These are phyloP conservation scores for Drosophila ezoana DNA, from an alignment of 2,888 invertebrate species.

Conservation along the genomic window DNA sequence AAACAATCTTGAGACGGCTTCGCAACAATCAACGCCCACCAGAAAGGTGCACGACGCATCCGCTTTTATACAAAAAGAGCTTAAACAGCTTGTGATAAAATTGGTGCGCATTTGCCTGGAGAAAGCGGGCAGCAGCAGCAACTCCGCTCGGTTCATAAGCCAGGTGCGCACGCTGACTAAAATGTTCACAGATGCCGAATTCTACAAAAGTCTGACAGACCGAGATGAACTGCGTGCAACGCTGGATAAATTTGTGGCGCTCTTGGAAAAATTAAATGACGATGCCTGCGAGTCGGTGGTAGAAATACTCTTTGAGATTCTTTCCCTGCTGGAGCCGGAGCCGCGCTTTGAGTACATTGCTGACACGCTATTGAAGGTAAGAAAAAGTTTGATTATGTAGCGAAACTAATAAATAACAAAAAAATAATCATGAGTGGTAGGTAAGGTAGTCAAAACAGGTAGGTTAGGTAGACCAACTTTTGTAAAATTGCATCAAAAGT, in stretches of 20 bases:
- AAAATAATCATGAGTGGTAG: too few species aligned
- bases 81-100: constrained; percentile 77
- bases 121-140: constrained; percentile 84
- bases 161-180: constrained; percentile 86
- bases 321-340: constrained; percentile 86
- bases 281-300: constrained; percentile 86
- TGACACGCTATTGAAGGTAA: constrained; percentile 86
- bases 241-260: constrained; percentile 67
- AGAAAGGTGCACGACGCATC: constrained; percentile 55
- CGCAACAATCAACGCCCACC: constrained; percentile 32
- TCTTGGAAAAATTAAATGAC: constrained; percentile 81
- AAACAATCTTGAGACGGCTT: constrained; percentile 37
- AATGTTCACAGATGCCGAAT: constrained; percentile 86
- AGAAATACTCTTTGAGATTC: constrained; percentile 88
- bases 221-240: constrained; percentile 74
- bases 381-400: neutral
- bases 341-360: constrained; percentile 87
- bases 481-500: too few species aligned
- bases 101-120: constrained; percentile 86
- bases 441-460: too few species aligned
- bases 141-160: constrained; percentile 85
- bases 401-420: too few species aligned
- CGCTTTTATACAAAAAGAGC: constrained; percentile 75
- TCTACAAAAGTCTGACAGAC: constrained; percentile 85
- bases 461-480: too few species aligned